Conservation (phyloP, 2,888 invertebrate genomes). For the Microdon myrmicae region DNA sequence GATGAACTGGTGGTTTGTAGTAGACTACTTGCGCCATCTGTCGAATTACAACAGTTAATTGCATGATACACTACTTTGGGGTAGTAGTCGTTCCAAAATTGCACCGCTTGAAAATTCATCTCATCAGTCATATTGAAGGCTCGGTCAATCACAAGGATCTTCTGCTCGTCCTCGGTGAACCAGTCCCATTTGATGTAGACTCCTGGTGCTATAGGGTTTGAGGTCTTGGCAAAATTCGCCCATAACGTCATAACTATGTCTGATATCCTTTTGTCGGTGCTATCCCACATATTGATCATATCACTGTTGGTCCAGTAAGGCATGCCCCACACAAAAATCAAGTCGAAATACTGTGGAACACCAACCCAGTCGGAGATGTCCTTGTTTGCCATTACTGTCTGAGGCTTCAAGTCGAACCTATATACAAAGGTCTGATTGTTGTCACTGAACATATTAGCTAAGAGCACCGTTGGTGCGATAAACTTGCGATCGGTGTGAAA, state of each 20-base stretch:
- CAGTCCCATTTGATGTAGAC: slow-evolving; percentile 81
- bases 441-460: slow-evolving; percentile 75
- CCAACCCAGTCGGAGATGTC: slow-evolving; percentile 81
- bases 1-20: neutral
- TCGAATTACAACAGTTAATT: slow-evolving; percentile 78
- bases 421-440: slow-evolving; percentile 74
- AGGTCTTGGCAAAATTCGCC: slow-evolving; percentile 80
- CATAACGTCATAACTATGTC: slow-evolving; percentile 85
- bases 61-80: slow-evolving; percentile 80
- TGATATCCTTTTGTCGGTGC: slow-evolving; percentile 79
- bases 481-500: slow-evolving; percentile 81
- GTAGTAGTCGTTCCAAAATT: slow-evolving; percentile 87
- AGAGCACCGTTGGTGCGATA: slow-evolving; percentile 76
- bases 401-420: slow-evolving; percentile 80
- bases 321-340: slow-evolving; percentile 84
- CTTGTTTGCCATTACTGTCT: slow-evolving; percentile 73
- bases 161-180: slow-evolving; percentile 75
- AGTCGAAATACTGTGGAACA: slow-evolving; percentile 84
- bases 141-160: slow-evolving; percentile 78
- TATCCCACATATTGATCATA: slow-evolving; percentile 77
- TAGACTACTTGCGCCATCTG: slow-evolving; percentile 54
- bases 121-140: slow-evolving; percentile 81
- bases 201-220: slow-evolving; percentile 77
- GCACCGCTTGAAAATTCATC: slow-evolving; percentile 80
- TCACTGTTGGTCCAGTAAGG: slow-evolving; percentile 76